A percentile compares a stretch with the other conserved stretches of the same genome.
phyloP scores from a whole-genome alignment of 2,888 invertebrate genomes.

The Heliconius aoede region DNA sequence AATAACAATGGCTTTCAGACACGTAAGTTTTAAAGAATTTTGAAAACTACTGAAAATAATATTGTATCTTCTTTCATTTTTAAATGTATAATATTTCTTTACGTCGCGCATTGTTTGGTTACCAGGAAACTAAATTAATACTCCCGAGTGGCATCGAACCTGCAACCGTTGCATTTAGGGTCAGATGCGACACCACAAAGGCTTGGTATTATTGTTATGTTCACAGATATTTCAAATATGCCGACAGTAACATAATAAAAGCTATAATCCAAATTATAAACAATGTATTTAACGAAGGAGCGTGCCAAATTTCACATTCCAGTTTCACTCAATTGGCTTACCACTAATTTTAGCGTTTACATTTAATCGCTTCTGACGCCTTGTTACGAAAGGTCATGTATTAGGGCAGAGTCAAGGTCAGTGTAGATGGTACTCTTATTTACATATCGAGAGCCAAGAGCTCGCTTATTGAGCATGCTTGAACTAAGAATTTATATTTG shows the following conservation, averaged over 20 bases:
- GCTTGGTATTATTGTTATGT: no score
- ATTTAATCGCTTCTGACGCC: constrained; percentile 18
- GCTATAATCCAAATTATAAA: constrained; percentile 3
- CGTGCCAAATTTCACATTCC: constrained; percentile 20
- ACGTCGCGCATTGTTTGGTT: no score
- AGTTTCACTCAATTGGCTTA: constrained; percentile 28
- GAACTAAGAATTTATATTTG: neutral
- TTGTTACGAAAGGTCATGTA: constrained; percentile 35
- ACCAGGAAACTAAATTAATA: no score
- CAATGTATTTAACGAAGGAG: constrained; percentile 15
- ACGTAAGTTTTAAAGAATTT: no score
- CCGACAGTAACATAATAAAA: neutral
- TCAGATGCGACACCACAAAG: no score
- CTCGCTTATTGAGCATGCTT: neutral
- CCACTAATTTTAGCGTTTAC: constrained; percentile 20
- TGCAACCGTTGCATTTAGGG: no score
- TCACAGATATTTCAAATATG: no score
- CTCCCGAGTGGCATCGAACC: no score
- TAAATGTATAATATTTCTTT: no score
- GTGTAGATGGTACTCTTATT: neutral
- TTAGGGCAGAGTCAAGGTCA: constrained; percentile 25
- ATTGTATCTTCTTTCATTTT: no score
- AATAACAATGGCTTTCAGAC: no score
- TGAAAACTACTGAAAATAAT: no score
- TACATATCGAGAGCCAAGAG: constrained; percentile 2